Evolutionary conservation across 2,888 invertebrate species (phyloP).

Genomic region (Xanthia togata): DNA sequence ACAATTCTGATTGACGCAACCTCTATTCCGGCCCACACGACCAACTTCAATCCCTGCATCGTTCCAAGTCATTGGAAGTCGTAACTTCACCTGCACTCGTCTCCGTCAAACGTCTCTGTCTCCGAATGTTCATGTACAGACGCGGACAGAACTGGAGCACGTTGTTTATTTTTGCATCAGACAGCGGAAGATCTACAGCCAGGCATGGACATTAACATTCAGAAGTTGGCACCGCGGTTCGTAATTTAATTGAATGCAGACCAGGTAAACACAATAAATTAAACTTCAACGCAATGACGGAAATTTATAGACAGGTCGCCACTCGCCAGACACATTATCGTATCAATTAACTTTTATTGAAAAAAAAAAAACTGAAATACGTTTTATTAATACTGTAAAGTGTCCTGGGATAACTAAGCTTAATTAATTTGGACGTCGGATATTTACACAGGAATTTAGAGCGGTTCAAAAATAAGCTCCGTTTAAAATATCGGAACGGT

Average conservation of each 20-base stretch:
- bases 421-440: constrained; percentile 60
- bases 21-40: neutral
- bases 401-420: constrained; percentile 46
- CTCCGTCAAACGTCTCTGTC: constrained; percentile 32
- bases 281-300: constrained; percentile 45
- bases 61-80: constrained; percentile 14
- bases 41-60: neutral
- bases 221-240: constrained; percentile 60
- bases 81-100: constrained; percentile 24
- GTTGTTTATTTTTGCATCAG: constrained; percentile 56
- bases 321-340: constrained; percentile 39
- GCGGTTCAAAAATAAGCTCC: constrained; percentile 30
- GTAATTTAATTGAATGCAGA: constrained; percentile 63
- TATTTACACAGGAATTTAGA: constrained; percentile 46
- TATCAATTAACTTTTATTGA: constrained; percentile 57
- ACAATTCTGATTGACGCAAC: neutral
- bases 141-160: constrained; percentile 49
- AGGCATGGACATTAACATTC: constrained; percentile 71
- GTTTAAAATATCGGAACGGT: constrained; percentile 24
- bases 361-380: constrained; percentile 50
- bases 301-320: constrained; percentile 51
- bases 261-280: constrained; percentile 67
- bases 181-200: constrained; percentile 42
- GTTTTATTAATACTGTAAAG: constrained; percentile 50
- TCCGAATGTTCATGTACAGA: constrained; percentile 40